phyloP scores from a whole-genome alignment of 2,888 invertebrate species.

The Papilio elwesi region DNA sequence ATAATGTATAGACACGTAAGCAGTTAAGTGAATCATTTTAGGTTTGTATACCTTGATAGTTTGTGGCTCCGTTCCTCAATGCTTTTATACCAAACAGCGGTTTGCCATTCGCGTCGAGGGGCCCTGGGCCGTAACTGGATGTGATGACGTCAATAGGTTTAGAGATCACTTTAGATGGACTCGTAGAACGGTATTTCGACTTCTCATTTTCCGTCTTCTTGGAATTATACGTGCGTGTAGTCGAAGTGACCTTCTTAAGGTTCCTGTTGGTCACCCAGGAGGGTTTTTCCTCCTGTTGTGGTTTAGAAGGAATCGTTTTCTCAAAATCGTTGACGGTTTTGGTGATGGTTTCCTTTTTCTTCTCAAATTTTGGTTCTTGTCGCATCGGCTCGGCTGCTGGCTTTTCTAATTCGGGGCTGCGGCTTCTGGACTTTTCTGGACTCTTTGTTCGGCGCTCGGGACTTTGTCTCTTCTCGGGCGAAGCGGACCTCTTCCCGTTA shows the following conservation, averaged over 20 bases:
- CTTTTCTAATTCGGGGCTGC: slow-evolving; percentile 14
- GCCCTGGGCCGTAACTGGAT: slow-evolving; percentile 92
- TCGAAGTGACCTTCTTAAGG: slow-evolving; percentile 81
- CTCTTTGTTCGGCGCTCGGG: slow-evolving; percentile 46
- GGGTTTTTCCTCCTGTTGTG: slow-evolving; percentile 81
- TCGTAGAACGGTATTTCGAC: slow-evolving; percentile 68
- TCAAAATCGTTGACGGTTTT: slow-evolving; percentile 66
- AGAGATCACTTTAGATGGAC: slow-evolving; percentile 70
- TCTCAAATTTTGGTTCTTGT: slow-evolving; percentile 53
- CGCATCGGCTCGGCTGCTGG: neutral
- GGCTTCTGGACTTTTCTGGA: slow-evolving; percentile 37
- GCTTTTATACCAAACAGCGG: slow-evolving; percentile 92
- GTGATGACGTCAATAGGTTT: slow-evolving; percentile 87
- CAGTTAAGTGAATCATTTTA: slow-evolving; percentile 33
- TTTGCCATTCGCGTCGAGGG: slow-evolving; percentile 90
- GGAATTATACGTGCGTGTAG: slow-evolving; percentile 66
- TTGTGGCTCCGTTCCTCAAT: slow-evolving; percentile 84
- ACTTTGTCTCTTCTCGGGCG: slow-evolving; percentile 61
- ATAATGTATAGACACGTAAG: neutral
- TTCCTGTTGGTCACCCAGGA: slow-evolving; percentile 86
- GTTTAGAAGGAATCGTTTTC: slow-evolving; percentile 65
- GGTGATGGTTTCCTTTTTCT: slow-evolving; percentile 65
- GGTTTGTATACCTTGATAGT: slow-evolving; percentile 84
- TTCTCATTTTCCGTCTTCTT: slow-evolving; percentile 74
- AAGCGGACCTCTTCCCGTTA: slow-evolving; percentile 69